phyloP scores from a whole-genome alignment of 2,113 vertebrate genomes.

The Tichodroma muraria region DNA sequence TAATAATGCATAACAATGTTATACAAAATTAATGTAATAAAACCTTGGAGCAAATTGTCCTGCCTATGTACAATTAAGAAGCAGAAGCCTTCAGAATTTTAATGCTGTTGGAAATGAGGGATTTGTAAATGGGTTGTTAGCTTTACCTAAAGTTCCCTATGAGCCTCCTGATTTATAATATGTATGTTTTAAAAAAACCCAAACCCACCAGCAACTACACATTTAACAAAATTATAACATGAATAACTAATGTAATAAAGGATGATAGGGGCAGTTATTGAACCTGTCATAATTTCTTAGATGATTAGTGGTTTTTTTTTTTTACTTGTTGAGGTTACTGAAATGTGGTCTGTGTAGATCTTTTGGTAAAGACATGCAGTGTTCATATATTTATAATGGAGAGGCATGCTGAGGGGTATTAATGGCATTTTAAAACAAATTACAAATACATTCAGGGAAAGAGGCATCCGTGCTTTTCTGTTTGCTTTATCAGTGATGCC shows the following conservation, averaged over 20 bases:
- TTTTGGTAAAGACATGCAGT: not conserved
- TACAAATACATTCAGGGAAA: not conserved
- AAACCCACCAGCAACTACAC: not conserved
- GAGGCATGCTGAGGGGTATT: not conserved
- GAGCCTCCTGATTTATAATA: not conserved
- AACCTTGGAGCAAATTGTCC: conserved; percentile 37
- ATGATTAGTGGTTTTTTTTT: not conserved
- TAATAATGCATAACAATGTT: conserved; percentile 44
- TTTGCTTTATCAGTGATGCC: not conserved
- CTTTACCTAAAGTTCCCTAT: not conserved
- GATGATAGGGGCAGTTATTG: not conserved
- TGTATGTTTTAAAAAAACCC: not conserved
- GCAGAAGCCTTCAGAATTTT: conserved; percentile 15
- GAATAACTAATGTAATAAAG: not conserved
- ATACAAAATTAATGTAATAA: conserved; percentile 53
- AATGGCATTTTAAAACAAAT: not conserved
- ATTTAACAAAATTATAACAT: not conserved
- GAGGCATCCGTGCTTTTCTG: not conserved
- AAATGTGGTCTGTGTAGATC: not conserved
- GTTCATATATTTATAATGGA: not conserved
- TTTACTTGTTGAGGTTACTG: not conserved
- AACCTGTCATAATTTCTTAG: not conserved
- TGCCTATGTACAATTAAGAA: conserved; percentile 40
- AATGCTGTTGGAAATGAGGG: not conserved
- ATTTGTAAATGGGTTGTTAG: conserved; percentile 10